A percentile compares a stretch with the other conserved stretches of the same genome.
Evolutionary conservation across 1,140 invertebrate genomes (phyloP).

Genomic region (Latrodectus geometricus): DNA sequence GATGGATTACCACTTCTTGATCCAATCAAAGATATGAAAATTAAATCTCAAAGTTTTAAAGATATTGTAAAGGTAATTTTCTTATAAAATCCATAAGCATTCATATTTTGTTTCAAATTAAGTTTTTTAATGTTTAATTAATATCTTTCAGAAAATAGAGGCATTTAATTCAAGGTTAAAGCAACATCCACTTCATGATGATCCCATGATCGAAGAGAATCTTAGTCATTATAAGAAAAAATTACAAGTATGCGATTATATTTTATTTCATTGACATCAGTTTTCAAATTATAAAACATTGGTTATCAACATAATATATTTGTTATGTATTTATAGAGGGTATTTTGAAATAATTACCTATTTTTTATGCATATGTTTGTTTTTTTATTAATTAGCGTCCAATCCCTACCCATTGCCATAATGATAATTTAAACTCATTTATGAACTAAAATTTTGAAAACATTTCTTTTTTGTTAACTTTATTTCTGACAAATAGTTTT

Average conservation of each 20-base stretch:
- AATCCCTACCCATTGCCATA: too few relatives aligned
- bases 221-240: conserved; percentile 84
- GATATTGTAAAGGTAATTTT: conserved; percentile 47
- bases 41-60: conserved; percentile 78
- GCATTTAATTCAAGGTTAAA: conserved; percentile 83
- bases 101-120: not conserved
- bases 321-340: too few relatives aligned
- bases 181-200: conserved; percentile 85
- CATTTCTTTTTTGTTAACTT: too few relatives aligned
- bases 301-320: not conserved
- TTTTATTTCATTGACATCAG: not conserved
- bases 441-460: too few relatives aligned
- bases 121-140: too few relatives aligned
- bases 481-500: too few relatives aligned
- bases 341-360: too few relatives aligned
- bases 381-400: too few relatives aligned
- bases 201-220: conserved; percentile 78
- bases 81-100: not conserved
- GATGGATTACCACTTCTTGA: conserved; percentile 88
- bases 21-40: conserved; percentile 96
- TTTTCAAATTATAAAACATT: not conserved
- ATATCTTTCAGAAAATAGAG: conserved; percentile 76
- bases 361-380: too few relatives aligned
- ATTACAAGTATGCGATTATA: conserved; percentile 69
- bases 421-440: too few relatives aligned